Conservation (phyloP, 2,888 invertebrate species). For the Ochlodes sylvanus region DNA sequence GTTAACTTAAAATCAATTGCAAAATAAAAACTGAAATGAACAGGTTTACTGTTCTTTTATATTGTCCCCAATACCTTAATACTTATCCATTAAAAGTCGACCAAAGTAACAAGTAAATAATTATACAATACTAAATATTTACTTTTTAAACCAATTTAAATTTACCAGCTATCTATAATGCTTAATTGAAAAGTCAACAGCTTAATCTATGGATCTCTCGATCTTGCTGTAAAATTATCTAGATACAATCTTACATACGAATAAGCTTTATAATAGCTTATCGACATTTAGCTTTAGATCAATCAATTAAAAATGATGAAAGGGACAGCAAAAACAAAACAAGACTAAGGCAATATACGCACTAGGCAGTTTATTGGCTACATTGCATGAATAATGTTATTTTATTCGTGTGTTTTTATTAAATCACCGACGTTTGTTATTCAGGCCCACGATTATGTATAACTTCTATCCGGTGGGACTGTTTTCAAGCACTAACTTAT, state of each 20-base stretch:
- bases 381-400: no score
- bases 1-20: not conserved
- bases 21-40: not conserved
- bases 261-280: constrained; percentile 25
- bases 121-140: not conserved
- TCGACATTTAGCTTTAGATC: constrained; percentile 29
- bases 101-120: not conserved
- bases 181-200: constrained; percentile 34
- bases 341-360: not conserved
- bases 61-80: not conserved
- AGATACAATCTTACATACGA: constrained; percentile 28
- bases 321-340: constrained; percentile 27
- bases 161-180: constrained; percentile 18
- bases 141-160: not conserved
- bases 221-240: constrained; percentile 35
- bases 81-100: not conserved
- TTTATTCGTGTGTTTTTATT: no score
- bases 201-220: constrained; percentile 33
- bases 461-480: no score
- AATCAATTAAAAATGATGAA: constrained; percentile 30
- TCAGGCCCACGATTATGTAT: no score
- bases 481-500: no score
- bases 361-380: not conserved
- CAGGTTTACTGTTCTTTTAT: not conserved
- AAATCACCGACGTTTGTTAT: no score